Percentiles rank a stretch among this genome's conserved stretches.
phyloP scores from a whole-genome alignment of 1,140 invertebrate genomes.

The Megathymus violae region DNA sequence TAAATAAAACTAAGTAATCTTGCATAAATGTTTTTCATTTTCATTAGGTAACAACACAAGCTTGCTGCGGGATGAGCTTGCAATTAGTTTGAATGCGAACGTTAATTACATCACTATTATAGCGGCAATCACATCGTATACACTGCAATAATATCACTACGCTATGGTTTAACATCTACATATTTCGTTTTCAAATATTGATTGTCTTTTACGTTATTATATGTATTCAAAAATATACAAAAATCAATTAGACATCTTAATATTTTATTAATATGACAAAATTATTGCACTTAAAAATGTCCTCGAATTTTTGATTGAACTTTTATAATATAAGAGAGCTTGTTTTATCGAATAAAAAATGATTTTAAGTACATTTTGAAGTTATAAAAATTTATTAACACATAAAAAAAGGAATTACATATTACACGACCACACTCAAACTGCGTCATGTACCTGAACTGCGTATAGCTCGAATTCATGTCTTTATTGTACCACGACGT shows the following conservation, averaged over 20 bases:
- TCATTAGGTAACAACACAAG: slow-evolving; percentile 45
- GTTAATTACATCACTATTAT: slow-evolving; percentile 17
- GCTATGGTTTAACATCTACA: not conserved
- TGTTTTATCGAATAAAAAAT: slow-evolving; percentile 42
- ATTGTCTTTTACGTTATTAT: no score
- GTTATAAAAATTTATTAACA: slow-evolving; percentile 58
- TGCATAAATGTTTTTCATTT: slow-evolving; percentile 50
- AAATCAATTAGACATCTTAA: not conserved
- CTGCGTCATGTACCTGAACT: slow-evolving; percentile 19
- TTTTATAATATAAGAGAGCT: slow-evolving; percentile 57
- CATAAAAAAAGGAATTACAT: slow-evolving; percentile 47
- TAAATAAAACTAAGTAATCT: slow-evolving; percentile 55
- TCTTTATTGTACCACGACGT: no score
- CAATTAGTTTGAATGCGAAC: slow-evolving; percentile 15
- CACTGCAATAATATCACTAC: slow-evolving; percentile 2
- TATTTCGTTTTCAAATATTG: no score
- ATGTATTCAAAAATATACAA: slow-evolving; percentile 1
- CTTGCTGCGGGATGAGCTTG: slow-evolving; percentile 4
- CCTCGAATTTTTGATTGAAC: slow-evolving; percentile 1
- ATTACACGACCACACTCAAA: slow-evolving; percentile 21
- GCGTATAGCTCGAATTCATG: not conserved
- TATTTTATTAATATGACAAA: slow-evolving; percentile 7
- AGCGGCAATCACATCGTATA: no score
- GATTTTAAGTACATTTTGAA: slow-evolving; percentile 63
- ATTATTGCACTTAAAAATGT: slow-evolving; percentile 11